Evolutionary conservation across 2,888 invertebrate species (phyloP).

Genomic region (Oscheius myriophilus): DNA sequence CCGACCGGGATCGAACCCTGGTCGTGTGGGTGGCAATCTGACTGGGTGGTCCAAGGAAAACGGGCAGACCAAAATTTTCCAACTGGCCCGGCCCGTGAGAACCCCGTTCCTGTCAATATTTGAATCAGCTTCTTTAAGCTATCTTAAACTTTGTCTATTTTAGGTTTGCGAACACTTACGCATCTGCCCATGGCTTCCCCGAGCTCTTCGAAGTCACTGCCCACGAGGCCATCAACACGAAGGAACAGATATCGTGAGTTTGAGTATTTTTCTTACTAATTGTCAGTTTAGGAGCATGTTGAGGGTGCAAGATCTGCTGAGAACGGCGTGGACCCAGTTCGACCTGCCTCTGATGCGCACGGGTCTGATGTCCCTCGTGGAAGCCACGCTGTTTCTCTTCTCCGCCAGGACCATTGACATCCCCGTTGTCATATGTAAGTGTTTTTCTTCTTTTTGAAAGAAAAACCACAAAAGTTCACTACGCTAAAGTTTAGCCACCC

Average conservation of each 20-base stretch:
- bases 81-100: no score
- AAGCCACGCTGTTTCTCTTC: constrained; percentile 50
- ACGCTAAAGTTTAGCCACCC: no score
- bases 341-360: constrained; percentile 52
- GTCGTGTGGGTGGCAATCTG: no score
- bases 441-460: neutral
- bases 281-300: constrained; percentile 38
- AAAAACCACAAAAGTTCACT: no score
- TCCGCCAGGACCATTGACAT: constrained; percentile 27
- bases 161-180: constrained; percentile 55
- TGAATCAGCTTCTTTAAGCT: no score
- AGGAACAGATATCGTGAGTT: constrained; percentile 38
- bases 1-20: no score
- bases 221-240: constrained; percentile 34
- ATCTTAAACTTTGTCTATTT: neutral
- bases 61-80: no score
- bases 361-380: constrained; percentile 57
- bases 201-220: constrained; percentile 36
- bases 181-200: constrained; percentile 33
- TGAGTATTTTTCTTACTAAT: neutral
- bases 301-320: constrained; percentile 48
- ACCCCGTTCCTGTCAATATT: no score
- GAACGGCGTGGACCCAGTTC: constrained; percentile 61
- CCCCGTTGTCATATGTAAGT: constrained; percentile 16
- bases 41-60: no score